Percentiles rank a stretch among this genome's conserved stretches.
These are phyloP conservation scores for Drosophila sturtevanti DNA, from an alignment of 1,140 invertebrate species.

Conservation along the genomic window DNA sequence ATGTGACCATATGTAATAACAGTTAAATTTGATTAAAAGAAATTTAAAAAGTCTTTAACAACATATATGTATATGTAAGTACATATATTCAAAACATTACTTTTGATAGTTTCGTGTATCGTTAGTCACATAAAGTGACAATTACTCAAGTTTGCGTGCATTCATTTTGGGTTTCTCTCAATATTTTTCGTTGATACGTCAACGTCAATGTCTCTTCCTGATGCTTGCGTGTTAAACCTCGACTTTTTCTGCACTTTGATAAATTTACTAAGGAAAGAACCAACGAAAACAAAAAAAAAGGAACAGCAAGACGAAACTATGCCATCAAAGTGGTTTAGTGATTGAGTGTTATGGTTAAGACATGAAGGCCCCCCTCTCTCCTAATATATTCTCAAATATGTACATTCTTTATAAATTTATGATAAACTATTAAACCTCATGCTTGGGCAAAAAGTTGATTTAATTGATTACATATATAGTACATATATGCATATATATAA, in stretches of 20 bases:
- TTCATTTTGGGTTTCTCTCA: conserved; percentile 1
- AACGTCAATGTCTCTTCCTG: conserved; percentile 6
- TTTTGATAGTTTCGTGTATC: background rate
- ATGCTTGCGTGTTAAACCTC: conserved; percentile 11
- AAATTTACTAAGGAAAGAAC: conserved; percentile 13
- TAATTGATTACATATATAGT: conserved; percentile 12
- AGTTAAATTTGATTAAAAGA: no score
- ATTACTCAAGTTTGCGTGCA: conserved; percentile 20
- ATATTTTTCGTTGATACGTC: conserved; percentile 8
- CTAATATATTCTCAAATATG: no score
- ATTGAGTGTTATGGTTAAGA: conserved; percentile 9
- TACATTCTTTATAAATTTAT: conserved; percentile 3
- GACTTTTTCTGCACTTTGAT: conserved; percentile 8
- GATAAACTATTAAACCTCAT: conserved; percentile 7
- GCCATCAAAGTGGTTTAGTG: conserved; percentile 4
- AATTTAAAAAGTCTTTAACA: no score
- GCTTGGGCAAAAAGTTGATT: conserved; percentile 8
- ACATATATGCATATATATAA: background rate
- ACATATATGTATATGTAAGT: no score
- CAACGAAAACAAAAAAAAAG: background rate
- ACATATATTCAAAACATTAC: background rate
- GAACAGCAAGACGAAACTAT: background rate
- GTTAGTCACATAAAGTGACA: conserved; percentile 21
- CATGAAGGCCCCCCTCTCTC: background rate
- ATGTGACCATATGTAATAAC: no score